Base-by-base conservation (phyloP, 2,113 vertebrate genomes). In the Pseudonaja textilis region DNA sequence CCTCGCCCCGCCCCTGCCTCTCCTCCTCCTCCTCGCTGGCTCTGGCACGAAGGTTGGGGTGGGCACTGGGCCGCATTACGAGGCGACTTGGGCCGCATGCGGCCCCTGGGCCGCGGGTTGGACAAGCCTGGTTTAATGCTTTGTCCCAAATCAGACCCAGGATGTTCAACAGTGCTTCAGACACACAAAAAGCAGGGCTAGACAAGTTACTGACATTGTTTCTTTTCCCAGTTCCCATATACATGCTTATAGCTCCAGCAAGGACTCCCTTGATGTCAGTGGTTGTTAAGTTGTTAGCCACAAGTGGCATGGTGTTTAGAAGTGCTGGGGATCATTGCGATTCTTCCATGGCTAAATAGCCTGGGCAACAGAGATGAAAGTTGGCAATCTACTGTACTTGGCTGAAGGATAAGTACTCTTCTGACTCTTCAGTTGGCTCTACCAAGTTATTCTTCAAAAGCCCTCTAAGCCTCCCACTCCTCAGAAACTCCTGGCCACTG, bases 91-190 rank as follows among this genome's bases (percentile, higher is more conserved):
- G n/a, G n/a, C n/a, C n/a, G n/a, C n/a, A n/a, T n/a, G n/a, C n/a
- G n/a, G n/a, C n/a, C n/a, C n/a, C n/a, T n/a, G n/a, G n/a, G n/a
- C n/a, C n/a, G n/a, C n/a, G n/a, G n/a, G n/a, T n/a, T n/a, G n/a
- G n/a, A n/a, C n/a, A n/a, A n/a, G n/a, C n/a, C n/a, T n/a, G 34
- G 91, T 94, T 90, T 23, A 90, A 23, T 95, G 50, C 52, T 89
- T 91, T 81, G 87, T 20, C n/a, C n/a, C 69, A 81, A 20, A 81
- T 22, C 34, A 42, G 74, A 81, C 6, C 34, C 69, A 39, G 34
- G 20, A 81, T 3, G 18, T 42, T 81, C 74, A 39, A 81, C 69
- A 39, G 69, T 81, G 34, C 74, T 81, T 39, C 34, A 81, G 34
- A 22, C 34, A 22, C 74, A 42, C 20, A 8, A 81, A 42, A 81